Evolutionary conservation across 2,113 vertebrate species (phyloP).

Genomic region (Dendropsophus ebraccatus): DNA sequence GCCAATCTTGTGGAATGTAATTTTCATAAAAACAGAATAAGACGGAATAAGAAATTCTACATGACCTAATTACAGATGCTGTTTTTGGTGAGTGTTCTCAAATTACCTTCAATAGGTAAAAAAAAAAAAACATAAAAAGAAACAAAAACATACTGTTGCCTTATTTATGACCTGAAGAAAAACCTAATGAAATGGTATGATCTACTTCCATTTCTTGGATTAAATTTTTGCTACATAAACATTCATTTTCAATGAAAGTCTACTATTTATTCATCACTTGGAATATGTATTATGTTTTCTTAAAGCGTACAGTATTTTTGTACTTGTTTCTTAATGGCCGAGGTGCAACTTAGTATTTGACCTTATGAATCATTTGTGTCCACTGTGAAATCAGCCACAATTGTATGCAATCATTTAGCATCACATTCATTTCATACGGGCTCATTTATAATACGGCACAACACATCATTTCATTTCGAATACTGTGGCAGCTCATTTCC

Average conservation of each 20-base stretch:
- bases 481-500: slow-evolving; percentile 50
- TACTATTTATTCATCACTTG: background rate
- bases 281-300: background rate
- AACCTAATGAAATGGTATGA: too few relatives aligned
- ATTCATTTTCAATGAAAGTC: background rate
- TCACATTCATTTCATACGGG: slow-evolving; percentile 17
- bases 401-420: slow-evolving; percentile 31
- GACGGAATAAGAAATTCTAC: background rate
- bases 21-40: too few relatives aligned
- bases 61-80: background rate
- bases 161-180: too few relatives aligned
- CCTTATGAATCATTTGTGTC: background rate
- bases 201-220: too few relatives aligned
- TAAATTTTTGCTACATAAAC: background rate
- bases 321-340: background rate
- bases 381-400: slow-evolving; percentile 12
- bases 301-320: background rate
- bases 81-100: too few relatives aligned
- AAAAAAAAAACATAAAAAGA: background rate
- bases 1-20: background rate
- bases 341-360: background rate
- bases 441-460: slow-evolving; percentile 46
- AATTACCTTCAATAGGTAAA: too few relatives aligned
- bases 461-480: slow-evolving; percentile 48
- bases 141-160: background rate